Base-by-base conservation (phyloP, 1,140 invertebrate genomes). In the Drosophila pectinifera region DNA sequence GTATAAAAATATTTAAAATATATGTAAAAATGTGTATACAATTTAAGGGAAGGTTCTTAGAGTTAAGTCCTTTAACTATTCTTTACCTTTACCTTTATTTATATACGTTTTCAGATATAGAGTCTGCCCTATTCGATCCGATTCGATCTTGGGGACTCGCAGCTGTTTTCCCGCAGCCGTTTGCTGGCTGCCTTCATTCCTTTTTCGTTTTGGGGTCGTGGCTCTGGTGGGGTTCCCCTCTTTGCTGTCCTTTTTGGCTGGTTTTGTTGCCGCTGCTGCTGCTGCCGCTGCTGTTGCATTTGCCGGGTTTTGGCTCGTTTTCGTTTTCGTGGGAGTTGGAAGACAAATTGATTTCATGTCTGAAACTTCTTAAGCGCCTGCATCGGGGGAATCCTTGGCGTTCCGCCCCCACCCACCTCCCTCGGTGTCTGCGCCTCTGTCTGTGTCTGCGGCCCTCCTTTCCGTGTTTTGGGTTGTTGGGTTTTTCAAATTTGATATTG, bases 311-410 rank as follows among this genome's bases (percentile, higher is more conserved):
- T 69, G 78, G 56, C 73, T 85, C 73, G 67, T 81, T 89, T 85
- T 85, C 78, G 58, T 85, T 85, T 86, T 88, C 84, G 84, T 88
- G 84, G 80, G 80, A 89, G 84, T 89, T 75, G 80, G 78, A 89
- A 89, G 85, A 89, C 85, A 89, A 89, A 89, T 89, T 89, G 85
- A 89, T 89, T 89, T 89, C 85, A 89, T 89, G 85, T 90, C 85
- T 89, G 80, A 90, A 89, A 89, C 84, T 88, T 89, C 80, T 89
- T 84, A 89, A 89, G 84, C 84, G 84, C 75, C 73, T 72, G 83
- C 65, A 89, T 58, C 80, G 73, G 43, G 84, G 80, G 77, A 86
- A 76, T 86, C 75, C 83, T 76, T 73, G 64, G 55, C 38, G 58
- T 34, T 65, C 49, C 38, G 39, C 43, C 14, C 11, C 42, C 20